Base-by-base conservation (phyloP, 2,888 invertebrate species). In the Parnassius glacialis region DNA sequence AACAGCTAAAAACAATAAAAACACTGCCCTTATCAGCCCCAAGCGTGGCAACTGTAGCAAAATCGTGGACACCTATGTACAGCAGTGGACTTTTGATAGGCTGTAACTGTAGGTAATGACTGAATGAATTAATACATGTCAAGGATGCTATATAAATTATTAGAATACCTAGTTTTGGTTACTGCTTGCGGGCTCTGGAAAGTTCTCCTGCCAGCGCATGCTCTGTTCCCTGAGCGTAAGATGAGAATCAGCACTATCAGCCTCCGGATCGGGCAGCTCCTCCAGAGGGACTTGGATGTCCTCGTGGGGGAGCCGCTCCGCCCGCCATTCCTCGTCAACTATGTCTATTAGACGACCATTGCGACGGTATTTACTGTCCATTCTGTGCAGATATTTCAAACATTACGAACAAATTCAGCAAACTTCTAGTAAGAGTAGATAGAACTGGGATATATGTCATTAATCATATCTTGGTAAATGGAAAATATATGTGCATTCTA, bases 231-330 rank as follows among this genome's bases (percentile, higher is more conserved):
- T 96, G 9, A 98, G 89, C 0, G 97, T 97, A 79, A 98, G 94
- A 77, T 96, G 96, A 3, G 97, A 95, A 87, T 98, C 98, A 25
- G 96, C 97, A 71, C 96, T 96, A 83, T 98, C 98, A 2, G 97
- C 96, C 82, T 97, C 97, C 0, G 97, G 97, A 90, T 98, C 98
- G 1, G 98, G 97, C 57, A 98, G 90, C 87, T 98, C 98, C 76
- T 95, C 94, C 57, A 95, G 82, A 2, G 98, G 98, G 9, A 98
- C 97, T 67, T 85, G 81, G 55, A 92, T 96, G 77, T 97, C 97
- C 83, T 98, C 97, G 73, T 94, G 93, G 3, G 97, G 96, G 53
- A 97, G 87, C 73, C 93, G 93, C 77, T 98, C 98, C 64, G 95
- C 94, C 61, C 96, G 93, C 98, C 98, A 98, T 74, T 94, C 94